Evolutionary conservation across 2,888 invertebrate genomes (phyloP), one percentile per base, ranked within the genome.

Genomic region (Eilema griseolum): DNA sequence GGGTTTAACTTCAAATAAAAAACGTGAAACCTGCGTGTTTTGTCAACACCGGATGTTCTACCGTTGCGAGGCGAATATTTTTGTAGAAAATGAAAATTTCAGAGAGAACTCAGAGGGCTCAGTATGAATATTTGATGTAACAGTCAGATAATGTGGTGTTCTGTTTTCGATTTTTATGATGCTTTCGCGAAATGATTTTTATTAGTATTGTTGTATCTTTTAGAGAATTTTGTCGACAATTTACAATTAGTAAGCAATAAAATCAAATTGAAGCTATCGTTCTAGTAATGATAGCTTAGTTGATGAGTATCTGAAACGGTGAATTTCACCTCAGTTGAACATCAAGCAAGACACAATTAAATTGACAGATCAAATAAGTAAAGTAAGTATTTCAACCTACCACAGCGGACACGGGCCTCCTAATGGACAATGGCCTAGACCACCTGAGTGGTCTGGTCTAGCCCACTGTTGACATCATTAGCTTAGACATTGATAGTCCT

Each of bases 91-190:
- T 81, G 83, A 82, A 84, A 82, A 85, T 82, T 85, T 82, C 82
- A 66, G 62, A 26, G 68, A 61, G 65, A 57, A 33, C 66, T 46
- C 59, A 67, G 76, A 78, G 75, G 77, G 79, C 84, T 86, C 82
- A 73, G 64, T 82, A 83, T 85, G 79, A 83, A 88, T 88, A 85
- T 87, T 86, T 86, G 70, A 88, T 84, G 72, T 67, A 69, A 64
- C 66, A 63, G 61, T 61, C 63, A 67, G 76, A 75, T 84, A 81
- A 84, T 79, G 74, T 82, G 77, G 84, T 82, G 80, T 75, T 67
- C 61, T 61, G 61, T 33, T 67, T 77, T 69, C 33, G 24, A 74
- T 77, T 60, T 73, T 52, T 70, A 69, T 69, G 46, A 70, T 28
- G 14, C 23, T 70, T 67, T 8, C 16, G 57, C 31, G 5, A 60